Evolutionary conservation across 2,113 vertebrate genomes (phyloP), one percentile per base, ranked within the genome.

Genomic region (Leucopternis melanops): DNA sequence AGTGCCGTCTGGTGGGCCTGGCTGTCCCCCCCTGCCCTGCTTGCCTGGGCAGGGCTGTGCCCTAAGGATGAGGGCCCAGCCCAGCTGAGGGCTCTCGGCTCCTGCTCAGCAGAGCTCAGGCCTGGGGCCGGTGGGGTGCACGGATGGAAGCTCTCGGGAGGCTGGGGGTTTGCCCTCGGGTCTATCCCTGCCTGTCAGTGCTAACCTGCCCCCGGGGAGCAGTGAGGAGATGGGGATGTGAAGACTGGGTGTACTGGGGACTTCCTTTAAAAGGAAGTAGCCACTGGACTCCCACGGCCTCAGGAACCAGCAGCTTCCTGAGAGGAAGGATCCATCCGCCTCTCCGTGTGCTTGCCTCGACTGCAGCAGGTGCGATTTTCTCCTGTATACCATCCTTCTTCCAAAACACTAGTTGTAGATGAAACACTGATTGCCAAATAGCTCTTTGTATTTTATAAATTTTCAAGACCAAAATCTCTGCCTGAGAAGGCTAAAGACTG

Each of bases 261-360:
- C 14, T 44, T 27, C 32, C 26, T 14, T 5, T 29, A 8, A 23
- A 23, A 52, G 40, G 13, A 36, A 58, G 36, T 44, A 31, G 26
- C 66, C 27, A 11, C 31, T 1, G 1, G n/a, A 11, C 5, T 59
- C 38, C 44, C 1, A 0, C 2, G 8, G 36, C 42, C 2, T 8
- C 45, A 7, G 65, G 50, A 40, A 5, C 0, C 10, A 20, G 57
- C 44, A 54, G 34, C 21, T 70, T 22, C 49, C 31, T 0, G 2
- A 32, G 54, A 92, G 26, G 61, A 47, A 42, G 31, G 12, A 66
- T 40, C 58, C 9, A 8, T 8, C 17, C 0, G 2, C 16, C 10
- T 65, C 11, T 23, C 32, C 0, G 0, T 19, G 21, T 4, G 6
- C 11, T 13, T 25, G 16, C 34, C 59, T 67, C 0, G 0, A 5